Conservation (phyloP, 2,888 invertebrate genomes). For the Chironomus riparius region DNA sequence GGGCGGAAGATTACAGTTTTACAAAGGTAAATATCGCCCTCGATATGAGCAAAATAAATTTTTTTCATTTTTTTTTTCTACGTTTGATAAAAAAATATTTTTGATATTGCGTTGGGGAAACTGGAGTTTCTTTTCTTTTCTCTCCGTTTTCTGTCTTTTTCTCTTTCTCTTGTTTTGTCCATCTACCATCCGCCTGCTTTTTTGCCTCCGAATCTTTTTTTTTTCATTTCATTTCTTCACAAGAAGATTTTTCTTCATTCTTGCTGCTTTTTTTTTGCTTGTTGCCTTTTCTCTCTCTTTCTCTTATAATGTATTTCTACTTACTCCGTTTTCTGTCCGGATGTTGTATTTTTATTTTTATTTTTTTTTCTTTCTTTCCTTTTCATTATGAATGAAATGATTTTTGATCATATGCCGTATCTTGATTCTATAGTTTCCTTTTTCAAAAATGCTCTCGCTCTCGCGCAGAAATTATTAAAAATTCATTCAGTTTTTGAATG, state of each 20-base stretch:
- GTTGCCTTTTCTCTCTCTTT: slow-evolving; percentile 20
- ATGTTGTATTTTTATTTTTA: slow-evolving; percentile 24
- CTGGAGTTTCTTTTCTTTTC: neutral
- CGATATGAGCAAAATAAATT: neutral
- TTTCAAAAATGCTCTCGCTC: neutral
- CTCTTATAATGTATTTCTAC: neutral
- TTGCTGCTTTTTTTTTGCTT: neutral
- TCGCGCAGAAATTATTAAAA: neutral
- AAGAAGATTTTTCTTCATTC: slow-evolving; percentile 24
- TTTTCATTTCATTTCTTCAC: neutral
- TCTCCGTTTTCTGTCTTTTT: neutral
- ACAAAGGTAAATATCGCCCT: slow-evolving; percentile 36
- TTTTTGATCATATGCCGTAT: slow-evolving; percentile 25
- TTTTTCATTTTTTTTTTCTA: neutral
- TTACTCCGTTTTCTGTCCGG: slow-evolving; percentile 20
- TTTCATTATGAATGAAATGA: slow-evolving; percentile 18
- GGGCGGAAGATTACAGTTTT: slow-evolving; percentile 42
- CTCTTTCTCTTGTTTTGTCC: slow-evolving; percentile 13
- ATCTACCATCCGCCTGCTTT: slow-evolving; percentile 9
- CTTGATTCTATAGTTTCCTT: slow-evolving; percentile 23
- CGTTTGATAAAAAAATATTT: neutral
- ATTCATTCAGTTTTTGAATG: neutral
- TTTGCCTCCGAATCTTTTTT: slow-evolving; percentile 2
- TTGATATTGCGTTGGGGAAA: neutral
- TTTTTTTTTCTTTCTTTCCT: slow-evolving; percentile 4